Evolutionary conservation across 92 coral and sea anemone genomes (phyloP), one percentile per base, ranked within the genome.

Genomic region (Parazoanthus atlanticus): DNA sequence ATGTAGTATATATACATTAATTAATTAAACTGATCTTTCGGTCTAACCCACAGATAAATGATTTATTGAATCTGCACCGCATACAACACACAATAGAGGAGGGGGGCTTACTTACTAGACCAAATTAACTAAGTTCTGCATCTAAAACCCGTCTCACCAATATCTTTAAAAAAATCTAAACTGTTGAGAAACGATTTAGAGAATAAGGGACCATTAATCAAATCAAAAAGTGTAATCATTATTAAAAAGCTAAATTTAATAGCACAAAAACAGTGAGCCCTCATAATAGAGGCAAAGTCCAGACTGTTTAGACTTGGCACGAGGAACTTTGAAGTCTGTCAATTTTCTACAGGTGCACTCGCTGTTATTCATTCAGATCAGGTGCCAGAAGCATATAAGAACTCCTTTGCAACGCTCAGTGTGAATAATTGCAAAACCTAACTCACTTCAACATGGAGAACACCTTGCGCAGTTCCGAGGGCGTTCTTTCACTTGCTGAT

Each of bases 381-480:
- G 87, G 87, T 84, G 87, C 28, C 74, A 33, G 2, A 26, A 70
- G 66, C 65, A 19, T 84, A 70, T 84, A 84, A 70, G 67, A 43
- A 69, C 87, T 31, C 40, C 19, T 84, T 84, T 84, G 46, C 78
- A 43, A 23, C 36, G 34, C 77, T 31, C 87, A 81, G 64, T 80
- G 86, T 71, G 79, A 56, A 52, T 46, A 17, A 31, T 88, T 75
- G 74, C 67, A 76, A 36, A 72, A 43, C n/a, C 91, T 67, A 41
- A 25, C 41, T n/a, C 81, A 43, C 77, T 74, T 78, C 34, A 89
- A 88, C 93, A 88, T 90, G 94, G 73, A 88, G 58, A 91, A 69
- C 92, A 86, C 93, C 91, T 86, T 92, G 91, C 94, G 82, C 84
- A 82, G 89, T 29, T 91, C 76, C 80, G 90, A 89, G 70, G 67